phyloP scores from a whole-genome alignment of 2,113 vertebrate species.

The Genyomyrus donnyi region DNA sequence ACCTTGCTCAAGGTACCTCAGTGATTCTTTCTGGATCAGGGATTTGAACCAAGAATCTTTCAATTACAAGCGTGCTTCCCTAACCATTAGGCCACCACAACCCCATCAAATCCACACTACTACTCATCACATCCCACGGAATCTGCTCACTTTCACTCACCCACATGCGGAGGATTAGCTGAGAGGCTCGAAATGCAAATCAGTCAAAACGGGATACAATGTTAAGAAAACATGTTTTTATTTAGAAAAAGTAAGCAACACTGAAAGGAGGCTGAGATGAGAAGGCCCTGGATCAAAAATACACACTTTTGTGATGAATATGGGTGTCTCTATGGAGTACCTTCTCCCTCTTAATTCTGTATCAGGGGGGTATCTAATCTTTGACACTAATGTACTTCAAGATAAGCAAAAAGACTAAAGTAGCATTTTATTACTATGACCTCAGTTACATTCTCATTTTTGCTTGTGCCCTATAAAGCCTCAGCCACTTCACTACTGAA shows the following conservation, averaged over 20 bases:
- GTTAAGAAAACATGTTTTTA: neutral
- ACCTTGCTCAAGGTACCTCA: no score
- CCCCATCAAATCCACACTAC: no score
- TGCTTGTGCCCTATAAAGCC: neutral
- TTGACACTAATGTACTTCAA: neutral
- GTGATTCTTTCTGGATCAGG: no score
- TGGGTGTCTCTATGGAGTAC: no score
- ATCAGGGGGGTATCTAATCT: neutral
- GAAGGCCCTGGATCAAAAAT: no score
- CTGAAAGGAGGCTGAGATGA: neutral
- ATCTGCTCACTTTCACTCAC: neutral
- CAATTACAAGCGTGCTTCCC: no score
- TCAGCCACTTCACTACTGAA: neutral
- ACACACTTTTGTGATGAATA: no score
- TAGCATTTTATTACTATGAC: neutral
- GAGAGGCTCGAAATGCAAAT: neutral
- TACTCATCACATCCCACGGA: neutral
- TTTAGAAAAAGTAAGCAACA: neutral
- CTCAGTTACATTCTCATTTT: neutral
- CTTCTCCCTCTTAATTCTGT: no score
- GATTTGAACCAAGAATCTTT: no score
- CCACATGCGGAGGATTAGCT: neutral
- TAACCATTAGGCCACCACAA: no score
- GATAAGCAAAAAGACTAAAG: neutral
- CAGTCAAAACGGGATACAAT: neutral